Base-by-base conservation (phyloP, 2,797 vertebrate genomes). In the Cossypha niveicapilla region DNA sequence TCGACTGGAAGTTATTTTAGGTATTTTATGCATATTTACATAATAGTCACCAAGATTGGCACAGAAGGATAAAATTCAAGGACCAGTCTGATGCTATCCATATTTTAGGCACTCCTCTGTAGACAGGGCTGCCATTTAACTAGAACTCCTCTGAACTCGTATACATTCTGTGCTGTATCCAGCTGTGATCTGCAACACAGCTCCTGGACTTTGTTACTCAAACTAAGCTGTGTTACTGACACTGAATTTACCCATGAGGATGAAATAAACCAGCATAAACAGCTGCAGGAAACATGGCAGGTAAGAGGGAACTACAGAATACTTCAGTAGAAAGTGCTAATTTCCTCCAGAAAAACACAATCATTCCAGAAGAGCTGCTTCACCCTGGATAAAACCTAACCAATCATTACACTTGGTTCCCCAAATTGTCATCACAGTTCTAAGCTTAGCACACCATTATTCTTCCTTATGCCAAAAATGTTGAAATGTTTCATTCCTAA, bases 11-110 rank as follows among this genome's bases (percentile, higher is more conserved):
- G 78, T 95, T 95, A 96, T 93, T 95, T 96, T 95, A 77, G 81
- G 90, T 72, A 85, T 92, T 95, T 89, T 41, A 93, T 86, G 91
- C 88, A 92, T 88, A 80, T 92, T 95, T 96, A 94, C 16, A 6
- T 96, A 94, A 96, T 62, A 79, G 57, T 83, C 77, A 47, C 68
- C 78, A 71, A 77, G 77, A 82, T 0, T 87, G 78, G 68, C 72
- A 89, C 72, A 50, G 54, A 95, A 94, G 84, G 86, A 95, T 91
- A 84, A 90, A 81, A 88, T 45, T 90, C 79, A 84, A 91, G 92
- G 88, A 85, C 95, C 86, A 82, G 71, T 54, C 71, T 90, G 74
- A 72, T 34, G 66, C 61, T 87, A 72, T 56, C 47, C 62, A 18
- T 76, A 76, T 93, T 92, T 88, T 34, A 73, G 63, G 67, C 35